Base-by-base conservation (phyloP, 2,888 invertebrate species). In the Kuschelorhynchus macadamiae region DNA sequence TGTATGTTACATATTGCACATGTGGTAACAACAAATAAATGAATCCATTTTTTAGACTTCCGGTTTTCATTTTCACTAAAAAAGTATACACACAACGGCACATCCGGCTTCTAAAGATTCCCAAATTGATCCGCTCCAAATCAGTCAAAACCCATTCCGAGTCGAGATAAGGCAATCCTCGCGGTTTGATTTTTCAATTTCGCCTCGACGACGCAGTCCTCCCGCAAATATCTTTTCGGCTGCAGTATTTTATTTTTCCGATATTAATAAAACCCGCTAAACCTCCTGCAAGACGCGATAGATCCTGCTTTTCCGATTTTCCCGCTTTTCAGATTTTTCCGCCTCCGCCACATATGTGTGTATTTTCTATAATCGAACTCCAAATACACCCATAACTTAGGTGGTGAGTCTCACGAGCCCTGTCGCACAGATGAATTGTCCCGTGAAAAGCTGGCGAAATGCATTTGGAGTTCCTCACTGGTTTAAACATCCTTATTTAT, bases 321-420 rank as follows among this genome's bases (percentile, higher is more conserved):
- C 55, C 53, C 12, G n/a, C 53, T 55, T 52, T 16, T 12, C 12
- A 39, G 59, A 52, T 59, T 52, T 56, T 46, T 57, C 65, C 36
- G 49, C 56, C 33, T n/a, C n/a, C 44, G 21, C 20, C 33, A 7
- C 60, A 30, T 41, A 75, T 77, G 76, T n/a, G n/a, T 81, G 79
- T 81, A 81, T 81, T 81, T 81, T 80, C 80, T 79, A 82, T 82
- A 82, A 82, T 82, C 81, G 81, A 81, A 81, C 79, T n/a, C 9
- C 52, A 61, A 39, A 59, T 49, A 25, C 30, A 36, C 17, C n/a
- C n/a, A n/a, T n/a, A n/a, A n/a, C n/a, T n/a, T n/a, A n/a, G n/a
- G n/a, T n/a, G n/a, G n/a, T n/a, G n/a, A n/a, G n/a, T n/a, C n/a
- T n/a, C n/a, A n/a, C n/a, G n/a, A n/a, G n/a, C n/a, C n/a, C n/a